phyloP scores from a whole-genome alignment of 2,797 vertebrate species.

The Paedocypris micromegethes region DNA sequence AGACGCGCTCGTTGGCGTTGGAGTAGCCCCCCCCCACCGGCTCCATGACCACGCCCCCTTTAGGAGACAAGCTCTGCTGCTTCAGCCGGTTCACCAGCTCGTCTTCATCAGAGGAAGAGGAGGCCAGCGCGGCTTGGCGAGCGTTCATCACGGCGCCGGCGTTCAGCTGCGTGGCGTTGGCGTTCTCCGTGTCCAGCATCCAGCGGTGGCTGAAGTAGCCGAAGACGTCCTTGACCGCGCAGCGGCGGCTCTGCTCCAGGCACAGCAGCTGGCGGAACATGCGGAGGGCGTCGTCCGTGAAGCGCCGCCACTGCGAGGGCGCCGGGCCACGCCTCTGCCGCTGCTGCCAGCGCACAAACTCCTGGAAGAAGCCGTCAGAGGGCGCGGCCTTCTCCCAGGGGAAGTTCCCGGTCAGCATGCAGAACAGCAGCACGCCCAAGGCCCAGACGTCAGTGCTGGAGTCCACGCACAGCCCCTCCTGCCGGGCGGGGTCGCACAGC shows the following conservation, averaged over 20 bases:
- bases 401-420: conserved; percentile 82
- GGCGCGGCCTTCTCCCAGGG: conserved; percentile 81
- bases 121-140: conserved; percentile 43
- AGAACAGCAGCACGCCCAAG: conserved; percentile 80
- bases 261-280: conserved; percentile 77
- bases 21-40: conserved; percentile 63
- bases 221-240: conserved; percentile 77
- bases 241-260: conserved; percentile 72
- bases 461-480: conserved; percentile 77
- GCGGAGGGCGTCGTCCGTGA: conserved; percentile 74
- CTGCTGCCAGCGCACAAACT: conserved; percentile 79
- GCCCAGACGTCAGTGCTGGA: conserved; percentile 81
- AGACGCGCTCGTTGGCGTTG: conserved; percentile 71
- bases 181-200: conserved; percentile 71
- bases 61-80: conserved; percentile 72
- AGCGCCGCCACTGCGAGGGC: conserved; percentile 79
- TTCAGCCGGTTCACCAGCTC: conserved; percentile 75
- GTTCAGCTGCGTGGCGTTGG: conserved; percentile 46
- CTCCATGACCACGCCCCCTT: conserved; percentile 61
- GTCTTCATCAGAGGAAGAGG: conserved; percentile 60
- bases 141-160: conserved; percentile 11
- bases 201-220: conserved; percentile 75
- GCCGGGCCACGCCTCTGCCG: conserved; percentile 58
- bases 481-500: conserved; percentile 73
- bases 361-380: conserved; percentile 76